Base-by-base conservation (phyloP, 2,113 vertebrate species). In the Bujurquina vittata region DNA sequence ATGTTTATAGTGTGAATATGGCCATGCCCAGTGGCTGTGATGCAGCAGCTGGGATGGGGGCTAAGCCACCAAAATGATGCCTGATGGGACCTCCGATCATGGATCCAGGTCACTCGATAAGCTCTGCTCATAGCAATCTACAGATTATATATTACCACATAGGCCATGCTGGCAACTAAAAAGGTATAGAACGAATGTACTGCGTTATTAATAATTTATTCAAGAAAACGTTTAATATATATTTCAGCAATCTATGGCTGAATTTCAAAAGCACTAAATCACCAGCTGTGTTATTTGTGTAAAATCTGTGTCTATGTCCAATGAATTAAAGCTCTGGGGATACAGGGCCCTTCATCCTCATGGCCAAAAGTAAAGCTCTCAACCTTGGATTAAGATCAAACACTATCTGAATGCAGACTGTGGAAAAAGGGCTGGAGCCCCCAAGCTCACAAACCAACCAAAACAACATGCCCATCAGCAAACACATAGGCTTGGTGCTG, bases 341-440 rank as follows among this genome's bases (percentile, higher is more conserved):
- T 31, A 60, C 4, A 4, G 35, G 78, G 69, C 78, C 59, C 65
- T 77, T 80, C n/a, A 55, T 87, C 69, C 40, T 65, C 54, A 57
- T 4, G 20, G 67, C 74, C 79, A 43, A 8, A 49, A 76, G 65
- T 63, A 57, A 85, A 62, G 49, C 62, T 35, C 35, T 62, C 55
- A 74, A 56, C 78, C 59, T 89, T 92, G 93, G 81, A 79, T 77
- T 58, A 12, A 43, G 77, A 87, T 92, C 89, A 94, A 88, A 89
- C 85, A 15, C 40, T 79, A 79, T 81, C 4, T 82, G 8, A 43
- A 72, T 73, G 82, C 87, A 84, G 65, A 77, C 73, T 75, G 72
- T 79, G 67, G 57, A 83, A 87, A 73, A 54, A 82, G n/a, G 37
- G 72, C 65, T 72, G 63, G 72, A 81, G 77, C 77, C 63, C 46